Base-by-base conservation (phyloP, 37 sponge, comb jelly and placozoan genomes). In the Chondrilla cf. caribensis region DNA sequence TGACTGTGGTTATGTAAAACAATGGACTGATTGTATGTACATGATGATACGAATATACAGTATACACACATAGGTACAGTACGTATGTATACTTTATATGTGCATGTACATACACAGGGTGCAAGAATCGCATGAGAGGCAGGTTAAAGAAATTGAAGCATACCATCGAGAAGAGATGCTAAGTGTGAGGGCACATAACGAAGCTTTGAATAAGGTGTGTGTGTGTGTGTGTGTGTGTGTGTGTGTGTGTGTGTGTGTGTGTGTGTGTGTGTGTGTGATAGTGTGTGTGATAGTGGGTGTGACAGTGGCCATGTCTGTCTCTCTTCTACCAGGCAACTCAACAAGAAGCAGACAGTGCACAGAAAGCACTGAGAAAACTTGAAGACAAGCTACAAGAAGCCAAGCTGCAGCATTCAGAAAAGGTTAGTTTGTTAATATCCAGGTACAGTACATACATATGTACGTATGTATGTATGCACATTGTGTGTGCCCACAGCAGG, bases 161-260 rank as follows among this genome's bases (percentile, higher is more conserved):
- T 43, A 73, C 21, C 38, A 73, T 25, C n/a, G 25, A 39, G 44
- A 73, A 21, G 76, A 73, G 76, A n/a, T 73, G 24, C 21, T 21
- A 9, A 73, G 76, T 25, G 8, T 73, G 43, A 73, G 40, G 43
- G 24, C 76, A 25, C 76, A 73, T 25, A 31, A 73, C 24, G 21
- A 43, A 40, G 76, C 43, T 25, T 21, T 73, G 42, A 37, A 39
- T 37, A 40, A 73, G 76, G 76, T 73, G 21, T 24, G 44, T 73
- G 35, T 6, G 15, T 8, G 68, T 4, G 4, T 67, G 68, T 33
- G 17, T 67, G 35, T 6, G 33, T 67, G 35, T 33, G 32, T 67
- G 35, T 32, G 2, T 62, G 29, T 67, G 68, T 26, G 35, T 67
- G 35, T 33, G 35, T 67, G 35, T 33, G 35, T 67, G 51, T 47